Evolutionary conservation across 2,113 vertebrate species (phyloP), one percentile per base, ranked within the genome.

Genomic region (Numida meleagris): DNA sequence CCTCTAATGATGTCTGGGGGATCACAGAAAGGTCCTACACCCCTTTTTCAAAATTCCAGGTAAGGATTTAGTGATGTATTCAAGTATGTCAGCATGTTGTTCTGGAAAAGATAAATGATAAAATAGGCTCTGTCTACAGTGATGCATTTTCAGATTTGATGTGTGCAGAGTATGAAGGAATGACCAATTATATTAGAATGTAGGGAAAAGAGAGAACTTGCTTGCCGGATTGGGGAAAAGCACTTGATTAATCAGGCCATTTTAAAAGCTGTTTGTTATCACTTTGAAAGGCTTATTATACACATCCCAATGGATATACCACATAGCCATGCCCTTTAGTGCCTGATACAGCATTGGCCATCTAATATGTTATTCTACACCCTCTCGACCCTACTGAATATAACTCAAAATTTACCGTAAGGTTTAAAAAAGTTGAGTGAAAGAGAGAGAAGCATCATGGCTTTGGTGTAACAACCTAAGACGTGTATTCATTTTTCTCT

Each of bases 21-120:
- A 91, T 43, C 57, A 89, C 38, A 71, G 25, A 38, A 48, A 62
- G 73, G 67, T 50, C 31, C 67, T 2, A 9, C n/a, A 58, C 13
- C 34, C 76, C 71, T 70, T 57, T 61, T 51, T 45, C 46, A 24
- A 10, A 61, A 15, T n/a, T 59, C n/a, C 57, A 88, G n/a, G 31
- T 85, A 67, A 85, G 53, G n/a, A 70, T 24, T 77, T 80, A 70
- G 48, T 66, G 74, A 58, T 87, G 42, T 16, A 93, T 82, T 68
- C 21, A 50, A 70, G 38, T 73, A 88, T 89, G 48, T 55, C 82
- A 89, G 42, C 0, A 0, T 58, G 43, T 65, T 82, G 20, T 29
- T 82, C 38, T 70, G 27, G 27, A 80, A 89, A 82, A 24, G 24
- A 73, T 53, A 59, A 73, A 63, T 68, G 71, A 45, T 13, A 48